Base-by-base conservation (phyloP, 1,140 invertebrate genomes). In the Drosophila guanche region DNA sequence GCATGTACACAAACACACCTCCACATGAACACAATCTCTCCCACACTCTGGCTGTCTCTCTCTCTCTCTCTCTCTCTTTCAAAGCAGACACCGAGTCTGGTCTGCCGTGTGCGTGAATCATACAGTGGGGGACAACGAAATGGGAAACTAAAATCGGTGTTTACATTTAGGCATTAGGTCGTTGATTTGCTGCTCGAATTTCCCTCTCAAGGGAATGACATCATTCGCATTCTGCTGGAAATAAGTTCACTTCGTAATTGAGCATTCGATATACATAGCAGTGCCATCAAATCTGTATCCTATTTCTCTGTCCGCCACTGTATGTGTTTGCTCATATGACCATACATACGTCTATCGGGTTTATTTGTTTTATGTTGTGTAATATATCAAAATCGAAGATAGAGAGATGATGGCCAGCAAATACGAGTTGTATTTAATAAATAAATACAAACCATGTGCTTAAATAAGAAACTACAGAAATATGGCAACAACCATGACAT, bases 381-480 rank as follows among this genome's bases (percentile, higher is more conserved):
- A 68, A 68, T 68, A 74, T 79, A 74, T 79, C 62, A 80, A 79
- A 74, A 74, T 74, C 54, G 27, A 74, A 54, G 57, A 71, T 41
- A 59, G 59, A 71, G 53, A 52, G 59, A 73, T 56, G 50, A 54
- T 46, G 62, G 50, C 68, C 66, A 47, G 65, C 47, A 27, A 29
- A 51, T 70, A 23, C 33, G 58, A 72, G 46, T 78, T 78, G 68
- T 57, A 77, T 76, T 76, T 65, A 72, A 78, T 73, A 79, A 69
- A 79, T 60, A 76, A 72, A 79, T 43, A 20, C 16, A 20, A 1
- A 20, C 0, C 0, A 59, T 78, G 46, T 66, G 53, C 51, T 23
- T 43, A 54, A 25, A 52, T 53, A 45, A 2, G 37, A 48, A 68
- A 47, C 16, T 43, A 53, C 22, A 55, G 33, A 43, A 52, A 43